These are phyloP conservation scores for Drosophila gaucha DNA, from an alignment of 2,888 invertebrate genomes.

Conservation along the genomic window DNA sequence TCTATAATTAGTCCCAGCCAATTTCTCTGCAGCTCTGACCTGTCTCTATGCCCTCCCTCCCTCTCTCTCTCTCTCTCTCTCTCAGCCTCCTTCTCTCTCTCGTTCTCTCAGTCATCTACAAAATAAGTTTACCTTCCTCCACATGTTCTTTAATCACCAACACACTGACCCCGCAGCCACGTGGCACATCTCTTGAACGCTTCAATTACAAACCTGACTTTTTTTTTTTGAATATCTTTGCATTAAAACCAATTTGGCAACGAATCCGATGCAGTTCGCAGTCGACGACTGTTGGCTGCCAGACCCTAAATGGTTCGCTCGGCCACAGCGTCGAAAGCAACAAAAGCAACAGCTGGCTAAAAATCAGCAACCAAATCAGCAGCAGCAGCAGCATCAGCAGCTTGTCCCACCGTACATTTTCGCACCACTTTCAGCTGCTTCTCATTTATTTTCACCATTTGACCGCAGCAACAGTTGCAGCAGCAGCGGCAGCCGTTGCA, in stretches of 20 bases:
- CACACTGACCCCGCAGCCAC: background rate
- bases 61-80: background rate
- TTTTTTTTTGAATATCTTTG: background rate
- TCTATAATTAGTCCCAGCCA: too few species aligned
- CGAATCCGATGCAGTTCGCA: constrained; percentile 9
- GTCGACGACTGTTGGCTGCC: constrained; percentile 10
- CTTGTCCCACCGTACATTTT: constrained; percentile 11
- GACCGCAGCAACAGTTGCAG: constrained; percentile 37
- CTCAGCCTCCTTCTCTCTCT: background rate
- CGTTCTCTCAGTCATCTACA: background rate
- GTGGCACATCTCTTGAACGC: constrained; percentile 21
- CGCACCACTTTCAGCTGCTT: constrained; percentile 24
- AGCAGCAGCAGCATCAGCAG: constrained; percentile 19
- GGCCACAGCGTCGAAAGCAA: constrained; percentile 3
- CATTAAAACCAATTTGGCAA: constrained; percentile 33
- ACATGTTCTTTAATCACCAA: background rate
- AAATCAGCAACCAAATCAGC: background rate
- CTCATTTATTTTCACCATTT: constrained; percentile 55
- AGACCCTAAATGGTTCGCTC: constrained; percentile 34
- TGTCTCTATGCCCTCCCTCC: too few species aligned
- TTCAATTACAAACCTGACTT: constrained; percentile 31
- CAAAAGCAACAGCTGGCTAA: constrained; percentile 3
- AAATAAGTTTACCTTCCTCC: background rate
- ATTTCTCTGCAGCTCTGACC: background rate
- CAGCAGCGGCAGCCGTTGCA: constrained; percentile 21